Evolutionary conservation across 2,797 vertebrate genomes (phyloP), one percentile per base, ranked within the genome.

Genomic region (Cottoperca gobio): DNA sequence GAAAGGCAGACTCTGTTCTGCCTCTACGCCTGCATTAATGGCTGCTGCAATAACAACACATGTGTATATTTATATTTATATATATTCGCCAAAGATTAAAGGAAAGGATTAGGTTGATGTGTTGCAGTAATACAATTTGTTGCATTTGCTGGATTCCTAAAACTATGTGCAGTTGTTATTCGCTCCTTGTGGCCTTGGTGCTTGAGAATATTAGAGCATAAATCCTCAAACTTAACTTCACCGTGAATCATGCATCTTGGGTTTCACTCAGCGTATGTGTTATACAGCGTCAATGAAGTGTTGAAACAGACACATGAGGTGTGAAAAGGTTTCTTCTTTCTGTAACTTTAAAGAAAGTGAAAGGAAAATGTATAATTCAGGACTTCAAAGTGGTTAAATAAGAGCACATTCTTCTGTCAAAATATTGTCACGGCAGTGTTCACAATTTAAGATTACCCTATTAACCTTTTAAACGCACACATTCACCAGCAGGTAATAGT

Each of bases 401-500:
- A 26, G 23, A 78, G 43, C 35, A 37, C 19, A 17, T 14, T 57
- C 13, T 19, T 11, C 13, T 46, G 58, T 62, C 59, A 52, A 61
- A 61, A 73, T 64, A 81, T 31, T 81, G 40, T 75, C 58, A 55
- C 23, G 50, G 39, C 31, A 13, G 31, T 2, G 8, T 45, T 75
- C 53, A 24, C 26, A 61, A 9, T 50, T 33, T 50, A 19, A 45
- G 58, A 78, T 73, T 39, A 76, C 28, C 46, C n/a, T 7, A 7
- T 60, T 70, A 53, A 73, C 63, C 64, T 76, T 71, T 65, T 31
- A 43, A 37, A 64, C 26, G 52, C 39, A 21, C 0, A 7, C 39
- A 19, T 26, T 50, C 59, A 19, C 0, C 24, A 45, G 59, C 37
- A 63, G 64, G 65, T 73, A 45, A 65, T 23, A 13, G 54, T 6